Percentiles rank a stretch among this genome's conserved stretches.
Evolutionary conservation across 2,888 invertebrate species (phyloP).

Genomic region (Drosophila flavopinicola): DNA sequence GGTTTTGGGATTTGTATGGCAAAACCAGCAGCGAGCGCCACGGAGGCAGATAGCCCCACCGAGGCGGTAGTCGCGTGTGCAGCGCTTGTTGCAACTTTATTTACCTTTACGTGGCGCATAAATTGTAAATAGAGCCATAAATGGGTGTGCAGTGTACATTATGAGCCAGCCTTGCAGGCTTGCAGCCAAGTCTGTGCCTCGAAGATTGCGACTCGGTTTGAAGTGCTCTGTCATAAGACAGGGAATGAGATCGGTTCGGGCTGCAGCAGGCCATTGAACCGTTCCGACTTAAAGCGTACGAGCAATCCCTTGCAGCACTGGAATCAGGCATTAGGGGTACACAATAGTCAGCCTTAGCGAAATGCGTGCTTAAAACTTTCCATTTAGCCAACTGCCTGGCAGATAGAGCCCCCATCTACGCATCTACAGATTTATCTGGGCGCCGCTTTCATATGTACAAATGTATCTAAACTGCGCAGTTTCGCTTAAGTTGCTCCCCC

Average conservation of each 20-base stretch:
- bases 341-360: background rate
- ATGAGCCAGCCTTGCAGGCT: no score
- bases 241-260: slow-evolving; percentile 26
- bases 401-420: no score
- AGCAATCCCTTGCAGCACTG: background rate
- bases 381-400: slow-evolving; percentile 1
- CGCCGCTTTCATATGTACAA: slow-evolving; percentile 1
- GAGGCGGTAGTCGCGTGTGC: slow-evolving; percentile 37
- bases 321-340: background rate
- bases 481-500: slow-evolving; percentile 68
- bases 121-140: slow-evolving; percentile 70
- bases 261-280: slow-evolving; percentile 46
- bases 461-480: slow-evolving; percentile 52
- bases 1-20: slow-evolving; percentile 79
- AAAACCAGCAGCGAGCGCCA: slow-evolving; percentile 44
- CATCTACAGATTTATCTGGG: slow-evolving; percentile 9
- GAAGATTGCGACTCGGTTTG: slow-evolving; percentile 31
- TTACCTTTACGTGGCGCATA: slow-evolving; percentile 69
- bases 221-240: slow-evolving; percentile 19
- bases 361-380: slow-evolving; percentile 10
- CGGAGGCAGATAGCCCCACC: slow-evolving; percentile 11
- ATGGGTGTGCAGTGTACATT: slow-evolving; percentile 38
- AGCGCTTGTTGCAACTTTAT: slow-evolving; percentile 68
- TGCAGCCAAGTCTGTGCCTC: slow-evolving; percentile 22
- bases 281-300: slow-evolving; percentile 12